Base-by-base conservation (phyloP, 2,113 vertebrate genomes). In the Gobiocypris rarus region DNA sequence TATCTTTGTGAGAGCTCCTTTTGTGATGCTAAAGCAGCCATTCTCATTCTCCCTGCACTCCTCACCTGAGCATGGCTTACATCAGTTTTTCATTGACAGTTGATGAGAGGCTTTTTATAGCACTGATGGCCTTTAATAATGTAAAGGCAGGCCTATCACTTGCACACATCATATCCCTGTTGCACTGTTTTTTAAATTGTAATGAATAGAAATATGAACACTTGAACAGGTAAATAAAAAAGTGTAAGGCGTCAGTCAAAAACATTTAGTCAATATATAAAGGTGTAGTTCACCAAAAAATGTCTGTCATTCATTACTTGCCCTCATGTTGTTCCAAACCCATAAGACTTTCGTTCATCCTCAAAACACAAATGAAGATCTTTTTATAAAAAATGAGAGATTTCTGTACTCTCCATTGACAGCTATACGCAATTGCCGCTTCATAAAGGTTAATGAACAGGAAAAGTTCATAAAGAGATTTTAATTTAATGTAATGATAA, bases 71-170 rank as follows among this genome's bases (percentile, higher is more conserved):
- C 8, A 10, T 54, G 59, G 13, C 65, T 24, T 28, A 24, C 77
- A 31, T 69, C 48, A 13, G 41, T 28, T 28, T 38, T 15, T 24
- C 22, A 59, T 56, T 59, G 54, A 77, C 38, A 48, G 38, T 28
- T 63, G 58, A 79, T 59, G 34, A n/a, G 24, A 45, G 76, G n/a
- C 14, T 79, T 59, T 79, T 45, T 79, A 79, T 63, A 79, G 26
- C 73, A 75, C 7, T 5, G 24, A 48, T 9, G n/a, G 45, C 26
- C 73, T 50, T 74, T 50, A 73, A 15, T 45, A 59, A 59, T 41
- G 11, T 43, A 22, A 59, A 38, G 38, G 50, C 38, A n/a, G 50
- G 74, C 52, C 19, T 3, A 58, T 77, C 34, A 77, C 3, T 59
- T 77, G n/a, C 69, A 7, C 22, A 71, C 6, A 24, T 70, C 8